These are phyloP conservation scores for Diadromus collaris DNA, from an alignment of 2,888 invertebrate species.

Conservation along the genomic window DNA sequence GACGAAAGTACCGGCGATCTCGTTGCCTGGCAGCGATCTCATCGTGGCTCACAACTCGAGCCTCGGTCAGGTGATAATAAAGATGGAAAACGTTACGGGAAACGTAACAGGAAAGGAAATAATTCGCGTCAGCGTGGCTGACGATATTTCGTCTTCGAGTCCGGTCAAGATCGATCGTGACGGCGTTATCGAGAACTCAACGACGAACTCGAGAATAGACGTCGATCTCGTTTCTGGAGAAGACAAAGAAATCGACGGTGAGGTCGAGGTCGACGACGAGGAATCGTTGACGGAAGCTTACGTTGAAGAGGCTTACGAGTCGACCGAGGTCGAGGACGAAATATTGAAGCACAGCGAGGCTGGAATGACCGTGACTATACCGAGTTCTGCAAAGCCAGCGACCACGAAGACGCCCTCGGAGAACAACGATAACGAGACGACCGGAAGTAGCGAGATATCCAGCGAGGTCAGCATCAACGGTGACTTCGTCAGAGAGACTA, in stretches of 20 bases:
- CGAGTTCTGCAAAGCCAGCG: constrained; percentile 9
- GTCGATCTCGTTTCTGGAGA: constrained; percentile 8
- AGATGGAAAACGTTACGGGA: constrained; percentile 60
- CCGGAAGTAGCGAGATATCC: constrained; percentile 67
- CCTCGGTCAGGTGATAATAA: constrained; percentile 55
- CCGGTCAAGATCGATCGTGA: constrained; percentile 32
- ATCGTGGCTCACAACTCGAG: constrained; percentile 50
- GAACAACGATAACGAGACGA: constrained; percentile 55
- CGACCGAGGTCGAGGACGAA: constrained; percentile 71
- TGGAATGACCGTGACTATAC: constrained; percentile 68
- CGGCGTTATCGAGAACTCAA: constrained; percentile 61
- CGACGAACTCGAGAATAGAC: not conserved
- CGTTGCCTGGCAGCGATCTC: constrained; percentile 38
- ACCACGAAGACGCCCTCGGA: constrained; percentile 2
- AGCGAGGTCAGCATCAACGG: constrained; percentile 72
- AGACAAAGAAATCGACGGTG: not conserved
- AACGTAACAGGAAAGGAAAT: constrained; percentile 63
- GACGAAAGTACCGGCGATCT: constrained; percentile 63
- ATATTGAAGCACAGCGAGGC: constrained; percentile 75
- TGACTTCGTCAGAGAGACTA: constrained; percentile 73
- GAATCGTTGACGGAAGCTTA: constrained; percentile 30
- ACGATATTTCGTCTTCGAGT: constrained; percentile 18
- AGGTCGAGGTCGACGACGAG: not conserved
- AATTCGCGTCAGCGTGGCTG: constrained; percentile 58
- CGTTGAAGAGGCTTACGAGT: constrained; percentile 66